Base-by-base conservation (phyloP, 1,140 invertebrate genomes). In the Cecropterus lyciades region DNA sequence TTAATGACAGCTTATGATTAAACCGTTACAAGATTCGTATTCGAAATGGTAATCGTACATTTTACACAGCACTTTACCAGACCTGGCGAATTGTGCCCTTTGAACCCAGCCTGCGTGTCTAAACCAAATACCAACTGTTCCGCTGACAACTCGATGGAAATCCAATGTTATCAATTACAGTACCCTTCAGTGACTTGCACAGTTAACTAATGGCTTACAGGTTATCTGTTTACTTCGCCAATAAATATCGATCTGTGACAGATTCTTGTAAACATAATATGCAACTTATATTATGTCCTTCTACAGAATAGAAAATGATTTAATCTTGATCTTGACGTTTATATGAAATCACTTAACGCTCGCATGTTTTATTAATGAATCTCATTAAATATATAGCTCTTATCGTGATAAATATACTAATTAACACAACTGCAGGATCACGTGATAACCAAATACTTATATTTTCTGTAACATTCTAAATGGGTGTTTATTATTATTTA, bases 101-200 rank as follows among this genome's bases (percentile, higher is more conserved):
- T 57, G 56, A 46, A 20, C 57, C 45, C 2, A 30, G 14, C 30
- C 37, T 49, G 45, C 45, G 30, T 60, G 56, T 60, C 45, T 62
- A 49, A 62, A 62, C 45, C 57, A 62, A 49, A 60, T 62, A 62
- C 46, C 57, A 62, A 37, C 5, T 8, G 37, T 42, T 56, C 6
- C 48, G 42, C 24, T 49, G 57, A 62, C 57, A 62, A 62, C 27
- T 62, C 15, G 57, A 62, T 62, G 30, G 45, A 37, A 62, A 60
- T 62, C 45, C 57, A 49, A 62, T 37, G 46, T 37, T 62, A 62
- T 62, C 57, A 62, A 62, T 62, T 62, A 49, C 57, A 45, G 57
- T 62, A 40, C 57, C 57, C 27, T 49, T 62, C 57, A 62, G 57
- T n/a, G 45, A 49, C 56, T 57, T 59, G 46, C 14, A 49, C 57